phyloP scores from a whole-genome alignment of 2,888 invertebrate genomes.

The Calliphora vomitoria region DNA sequence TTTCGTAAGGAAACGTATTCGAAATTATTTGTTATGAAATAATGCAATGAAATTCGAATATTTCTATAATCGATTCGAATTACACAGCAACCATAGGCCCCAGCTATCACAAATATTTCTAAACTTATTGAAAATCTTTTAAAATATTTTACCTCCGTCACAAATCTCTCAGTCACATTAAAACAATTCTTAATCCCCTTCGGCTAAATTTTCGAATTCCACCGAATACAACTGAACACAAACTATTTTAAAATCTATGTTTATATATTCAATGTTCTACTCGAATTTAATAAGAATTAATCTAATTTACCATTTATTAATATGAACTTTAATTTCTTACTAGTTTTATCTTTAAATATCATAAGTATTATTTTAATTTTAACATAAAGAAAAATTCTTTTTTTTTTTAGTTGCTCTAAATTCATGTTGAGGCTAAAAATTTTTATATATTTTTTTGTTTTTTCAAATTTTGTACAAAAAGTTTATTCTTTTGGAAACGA shows the following conservation, averaged over 20 bases:
- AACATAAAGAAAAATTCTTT: not conserved
- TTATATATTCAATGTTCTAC: not conserved
- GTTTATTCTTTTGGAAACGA: conserved; percentile 32
- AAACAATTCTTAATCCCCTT: too few species aligned
- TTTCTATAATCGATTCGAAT: too few species aligned
- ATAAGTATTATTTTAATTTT: not conserved
- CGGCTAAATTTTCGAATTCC: not conserved
- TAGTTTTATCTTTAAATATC: not conserved
- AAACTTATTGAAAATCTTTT: too few species aligned
- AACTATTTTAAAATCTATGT: not conserved
- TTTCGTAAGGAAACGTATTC: too few species aligned
- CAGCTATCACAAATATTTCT: too few species aligned
- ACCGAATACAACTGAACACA: conserved; percentile 26
- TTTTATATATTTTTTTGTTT: conserved; percentile 6
- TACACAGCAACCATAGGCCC: too few species aligned
- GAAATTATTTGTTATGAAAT: too few species aligned
- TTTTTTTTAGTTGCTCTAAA: conserved; percentile 47
- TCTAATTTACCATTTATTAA: not conserved
- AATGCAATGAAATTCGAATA: too few species aligned
- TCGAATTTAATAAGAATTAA: not conserved
- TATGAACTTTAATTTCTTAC: not conserved
- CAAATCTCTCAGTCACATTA: too few species aligned
- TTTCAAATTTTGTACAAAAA: conserved; percentile 1
- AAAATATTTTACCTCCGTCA: too few species aligned
- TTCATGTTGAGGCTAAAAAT: conserved; percentile 40